Evolutionary conservation across 2,113 vertebrate genomes (phyloP), one percentile per base, ranked within the genome.

Genomic region (Archilochus colubris): DNA sequence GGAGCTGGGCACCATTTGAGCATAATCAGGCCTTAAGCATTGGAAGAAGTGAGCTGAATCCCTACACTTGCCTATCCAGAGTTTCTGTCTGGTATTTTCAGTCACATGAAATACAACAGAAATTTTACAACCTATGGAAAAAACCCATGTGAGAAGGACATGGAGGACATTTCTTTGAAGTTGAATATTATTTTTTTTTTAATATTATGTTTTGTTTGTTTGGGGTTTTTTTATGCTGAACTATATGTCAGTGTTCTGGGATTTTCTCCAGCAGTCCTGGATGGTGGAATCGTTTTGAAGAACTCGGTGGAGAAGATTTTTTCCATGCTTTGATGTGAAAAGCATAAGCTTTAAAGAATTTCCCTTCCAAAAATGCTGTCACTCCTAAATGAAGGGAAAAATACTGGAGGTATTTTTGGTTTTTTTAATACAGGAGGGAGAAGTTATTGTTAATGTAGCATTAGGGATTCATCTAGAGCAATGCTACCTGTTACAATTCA

Each of bases 401-500:
- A 54, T 58, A 76, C 36, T 72, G 58, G 40, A 40, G 40, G 40
- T 38, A 9, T 38, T 38, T 38, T 38, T 38, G 8, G 36, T 38
- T 38, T 38, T 38, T 38, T 38, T 38, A 38, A 38, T 38, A 38
- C 36, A 10, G 36, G 40, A 40, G 40, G 40, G 40, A 93, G 66
- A 90, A 91, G 76, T 79, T 88, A 61, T 13, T 15, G 73, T 93
- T 94, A 87, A 73, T 57, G 43, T 62, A 87, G 44, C 88, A 84
- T 95, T 88, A 84, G 82, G 63, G 53, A 78, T 91, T 97, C 81
- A 85, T 30, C 48, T 92, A 96, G 95, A 96, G 96, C 90, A 97
- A 93, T 93, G 69, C 82, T 95, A 54, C 73, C 89, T 91, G 88
- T 90, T 96, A 59, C 79, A 91, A 91, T 92, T 96, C 86, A 95